These are phyloP conservation scores for Melanotaenia boesemani DNA, from an alignment of 2,797 vertebrate genomes.

Conservation along the genomic window DNA sequence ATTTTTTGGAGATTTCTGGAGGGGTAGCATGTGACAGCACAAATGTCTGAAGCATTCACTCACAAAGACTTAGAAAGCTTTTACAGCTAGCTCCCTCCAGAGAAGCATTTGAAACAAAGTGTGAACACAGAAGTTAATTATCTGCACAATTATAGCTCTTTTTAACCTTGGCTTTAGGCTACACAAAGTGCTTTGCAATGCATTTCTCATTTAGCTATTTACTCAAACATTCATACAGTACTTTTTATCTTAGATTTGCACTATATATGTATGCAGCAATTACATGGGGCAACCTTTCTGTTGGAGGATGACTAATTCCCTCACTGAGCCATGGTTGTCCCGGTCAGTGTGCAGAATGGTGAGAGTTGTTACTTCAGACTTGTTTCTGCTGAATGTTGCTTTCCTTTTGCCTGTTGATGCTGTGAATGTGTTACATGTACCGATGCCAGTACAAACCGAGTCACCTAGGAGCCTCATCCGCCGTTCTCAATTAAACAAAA, in stretches of 20 bases:
- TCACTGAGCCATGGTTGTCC: background rate
- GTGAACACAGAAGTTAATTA: background rate
- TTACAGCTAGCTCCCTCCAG: background rate
- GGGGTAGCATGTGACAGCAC: no score
- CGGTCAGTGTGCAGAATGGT: background rate
- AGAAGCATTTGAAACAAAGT: background rate
- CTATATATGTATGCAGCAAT: background rate
- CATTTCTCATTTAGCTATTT: background rate
- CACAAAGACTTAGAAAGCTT: no score
- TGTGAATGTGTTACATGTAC: background rate
- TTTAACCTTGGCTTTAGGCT: background rate
- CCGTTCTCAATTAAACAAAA: background rate
- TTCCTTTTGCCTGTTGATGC: background rate
- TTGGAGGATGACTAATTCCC: background rate
- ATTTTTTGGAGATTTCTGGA: background rate
- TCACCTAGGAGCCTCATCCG: background rate
- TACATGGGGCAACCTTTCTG: background rate
- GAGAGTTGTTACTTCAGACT: background rate
- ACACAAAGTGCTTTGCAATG: background rate
- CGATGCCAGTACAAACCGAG: background rate
- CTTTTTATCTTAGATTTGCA: background rate
- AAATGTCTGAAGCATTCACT: no score
- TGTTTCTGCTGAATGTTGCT: background rate
- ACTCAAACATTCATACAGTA: background rate
- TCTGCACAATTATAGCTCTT: background rate